Evolutionary conservation across 2,113 vertebrate genomes (phyloP).

Genomic region (Syrmaticus mikado): DNA sequence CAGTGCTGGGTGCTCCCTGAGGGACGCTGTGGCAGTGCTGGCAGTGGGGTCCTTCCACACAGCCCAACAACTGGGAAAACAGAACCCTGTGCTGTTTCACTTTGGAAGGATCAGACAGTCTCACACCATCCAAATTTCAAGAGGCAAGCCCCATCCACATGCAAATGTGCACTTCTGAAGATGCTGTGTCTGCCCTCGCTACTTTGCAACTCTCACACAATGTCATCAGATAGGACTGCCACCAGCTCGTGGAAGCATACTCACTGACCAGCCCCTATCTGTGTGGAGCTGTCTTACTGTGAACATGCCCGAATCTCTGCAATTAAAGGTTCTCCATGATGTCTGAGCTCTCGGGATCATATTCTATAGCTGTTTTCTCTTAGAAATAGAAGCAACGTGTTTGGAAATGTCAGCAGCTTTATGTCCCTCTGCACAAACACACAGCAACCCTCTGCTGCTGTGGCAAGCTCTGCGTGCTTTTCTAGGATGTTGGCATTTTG

Average conservation of each 20-base stretch:
- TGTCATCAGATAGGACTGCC: neutral
- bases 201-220: neutral
- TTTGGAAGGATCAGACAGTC: neutral
- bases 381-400: neutral
- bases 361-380: neutral
- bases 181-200: neutral
- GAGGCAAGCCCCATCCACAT: neutral
- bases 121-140: neutral
- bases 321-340: accelerated
- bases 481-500: neutral
- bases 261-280: accelerated
- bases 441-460: accelerated
- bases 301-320: neutral
- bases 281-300: accelerated
- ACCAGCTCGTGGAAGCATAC: neutral
- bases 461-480: accelerated
- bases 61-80: accelerated
- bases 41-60: neutral
- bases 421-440: neutral
- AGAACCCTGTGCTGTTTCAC: neutral
- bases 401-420: neutral
- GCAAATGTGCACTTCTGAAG: neutral
- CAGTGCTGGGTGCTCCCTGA: neutral
- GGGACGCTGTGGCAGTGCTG: neutral
- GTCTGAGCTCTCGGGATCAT: neutral